Base-by-base conservation (phyloP, 2,113 vertebrate species). In the Percopsis transmontana region DNA sequence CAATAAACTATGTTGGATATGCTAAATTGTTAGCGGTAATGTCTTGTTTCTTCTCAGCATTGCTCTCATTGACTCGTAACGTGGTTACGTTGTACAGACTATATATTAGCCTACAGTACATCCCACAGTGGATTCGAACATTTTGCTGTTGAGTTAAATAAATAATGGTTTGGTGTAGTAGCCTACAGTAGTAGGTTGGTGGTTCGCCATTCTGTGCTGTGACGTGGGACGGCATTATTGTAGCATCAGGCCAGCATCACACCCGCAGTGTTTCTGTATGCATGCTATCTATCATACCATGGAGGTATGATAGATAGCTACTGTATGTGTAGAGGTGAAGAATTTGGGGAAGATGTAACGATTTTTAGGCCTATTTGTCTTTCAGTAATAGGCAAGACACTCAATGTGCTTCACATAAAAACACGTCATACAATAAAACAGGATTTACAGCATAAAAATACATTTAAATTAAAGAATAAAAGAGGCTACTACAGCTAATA, bases 161-260 rank as follows among this genome's bases (percentile, higher is more conserved):
- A 70, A 76, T 68, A 76, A 62, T 40, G 51, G 54, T 51, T 55
- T 23, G 68, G 67, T 52, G 58, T 72, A 40, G 73, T 62, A 67
- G 19, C 69, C 66, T 70, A 76, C 62, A 48, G 27, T 33, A 33
- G 27, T 33, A 33, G 27, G 27, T 33, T 33, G 7, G 27, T 33
- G 27, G 8, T 7, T 67, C 74, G 40, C 39, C 51, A 44, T 13
- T 58, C 76, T 59, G 54, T 72, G 81, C 84, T 85, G 85, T 80
- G 67, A 75, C 68, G 67, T 84, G 77, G 66, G 66, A 74, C 55
- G 41, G 40, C 63, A 83, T 76, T 61, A 54, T 20, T 71, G 75
- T 64, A 64, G 7, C 83, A 85, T 88, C 85, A 87, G 75, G 20
- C 62, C 70, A 78, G 68, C 33, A 40, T 69, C 69, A 70, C 18